Base-by-base conservation (phyloP, 2,888 invertebrate species). In the Epistrophe grossulariae region DNA sequence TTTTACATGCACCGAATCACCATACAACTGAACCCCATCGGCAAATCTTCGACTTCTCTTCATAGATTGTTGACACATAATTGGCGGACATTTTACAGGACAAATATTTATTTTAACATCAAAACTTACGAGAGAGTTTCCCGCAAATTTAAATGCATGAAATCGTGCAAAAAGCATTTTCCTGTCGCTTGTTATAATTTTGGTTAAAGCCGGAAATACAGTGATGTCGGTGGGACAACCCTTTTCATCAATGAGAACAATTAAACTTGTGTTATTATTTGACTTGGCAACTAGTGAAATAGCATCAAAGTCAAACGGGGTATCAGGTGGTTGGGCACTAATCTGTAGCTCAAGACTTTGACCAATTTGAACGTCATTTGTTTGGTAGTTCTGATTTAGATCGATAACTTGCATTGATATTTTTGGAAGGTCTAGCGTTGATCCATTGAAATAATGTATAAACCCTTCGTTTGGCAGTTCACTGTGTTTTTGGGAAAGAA, bases 121-220 rank as follows among this genome's bases (percentile, higher is more conserved):
- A 91, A 98, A 98, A 87, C 96, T 94, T 0, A 98, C 96, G 8
- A 97, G 94, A 40, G 96, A 95, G n/a, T 97, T 97, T 13, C 96
- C 95, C 0, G 97, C 96, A 93, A 98, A 98, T 88, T 97, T 96
- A 92, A 98, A 98, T 0, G 97, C 98, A 90, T 96, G 96, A 92
- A 97, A 97, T 24, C 94, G 94, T 5, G 95, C 94, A 0, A 94
- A 92, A 19, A 97, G 92, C 57, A 94, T 90, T 88, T 90, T 92
- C 3, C 91, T 91, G 5, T 90, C 90, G 3, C 90, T 90, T 0
- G 91, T 91, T 19, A 89, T 90, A 5, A 92, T 85, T 89, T 94
- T 94, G 62, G 91, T 91, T 55, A 94, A 89, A 0, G 92, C 91
- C 1, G 94, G 94, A 88, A 94, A 94, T 31, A 94, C 93, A 45